Evolutionary conservation across 2,888 invertebrate species (phyloP), one percentile per base, ranked within the genome.

Genomic region (Balanococcus diminutus): DNA sequence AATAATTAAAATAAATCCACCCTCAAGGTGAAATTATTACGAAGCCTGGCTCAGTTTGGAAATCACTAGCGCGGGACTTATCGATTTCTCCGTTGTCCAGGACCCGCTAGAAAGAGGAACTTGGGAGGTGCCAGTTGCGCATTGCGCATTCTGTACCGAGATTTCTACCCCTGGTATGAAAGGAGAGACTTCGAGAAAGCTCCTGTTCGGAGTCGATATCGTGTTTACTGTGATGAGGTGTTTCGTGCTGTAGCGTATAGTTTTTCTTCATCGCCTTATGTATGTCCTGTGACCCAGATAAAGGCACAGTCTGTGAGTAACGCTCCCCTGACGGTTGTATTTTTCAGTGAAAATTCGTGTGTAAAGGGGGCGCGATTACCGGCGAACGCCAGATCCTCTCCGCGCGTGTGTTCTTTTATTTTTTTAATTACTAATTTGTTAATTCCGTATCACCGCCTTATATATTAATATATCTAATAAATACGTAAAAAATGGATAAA

Each of bases 261-360:
- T 83, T 61, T 82, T 83, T 83, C 36, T 83, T 61, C 31, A 9
- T 83, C 61, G 36, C 61, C 56, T 79, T 79, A 79, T 83, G 56
- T 36, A 83, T 83, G 83, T 61, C 46, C 56, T 83, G 83, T 83
- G 83, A 83, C 83, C 83, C 83, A 83, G 83, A 83, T 83, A 83
- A 61, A 83, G 83, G 83, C 51, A 83, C 83, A 83, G 83, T 83
- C 83, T 83, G 83, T 83, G 83, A 83, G 83, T 83, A 83, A 83
- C 83, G 83, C 83, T 83, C 83, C 83, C 83, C 83, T 83, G 83
- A 83, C 83, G 83, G 83, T 83, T 36, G 83, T 61, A 51, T 83
- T 83, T 61, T 51, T 31, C 56, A 83, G 83, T 61, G 56, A 36
- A 46, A 79, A 22, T 83, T 83, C 82, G 82, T 31, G 56, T 46